These are phyloP conservation scores for Mirza zaza DNA, from an alignment of 2,113 vertebrate species.

Conservation along the genomic window DNA sequence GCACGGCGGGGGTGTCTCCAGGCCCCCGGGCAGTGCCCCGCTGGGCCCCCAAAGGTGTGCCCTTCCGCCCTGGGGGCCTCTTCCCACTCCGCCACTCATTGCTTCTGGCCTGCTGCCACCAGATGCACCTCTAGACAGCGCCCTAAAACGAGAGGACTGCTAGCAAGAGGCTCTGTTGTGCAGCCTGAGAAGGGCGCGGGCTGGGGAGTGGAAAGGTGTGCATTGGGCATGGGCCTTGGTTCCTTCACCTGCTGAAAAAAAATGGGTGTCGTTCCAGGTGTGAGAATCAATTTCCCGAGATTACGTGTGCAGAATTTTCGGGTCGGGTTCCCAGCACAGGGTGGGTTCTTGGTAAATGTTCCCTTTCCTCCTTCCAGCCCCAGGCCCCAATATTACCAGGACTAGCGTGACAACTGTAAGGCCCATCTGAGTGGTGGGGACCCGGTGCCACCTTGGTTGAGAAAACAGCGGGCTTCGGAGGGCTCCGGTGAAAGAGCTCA, in stretches of 20 bases:
- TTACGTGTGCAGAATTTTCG: accelerated
- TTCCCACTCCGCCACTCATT: not conserved
- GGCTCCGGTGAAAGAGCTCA: not conserved
- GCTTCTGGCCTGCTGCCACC: not conserved
- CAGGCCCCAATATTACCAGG: accelerated
- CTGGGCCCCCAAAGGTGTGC: accelerated
- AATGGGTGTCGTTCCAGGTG: accelerated
- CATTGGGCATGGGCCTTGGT: not conserved
- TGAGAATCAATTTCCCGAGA: not conserved
- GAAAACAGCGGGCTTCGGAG: not conserved
- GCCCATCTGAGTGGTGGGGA: not conserved
- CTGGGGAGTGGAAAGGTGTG: accelerated
- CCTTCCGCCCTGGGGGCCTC: not conserved
- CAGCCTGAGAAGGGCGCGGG: not conserved
- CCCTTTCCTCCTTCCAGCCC: not conserved
- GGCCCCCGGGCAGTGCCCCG: not conserved
- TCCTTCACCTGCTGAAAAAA: not conserved
- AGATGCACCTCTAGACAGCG: not conserved
- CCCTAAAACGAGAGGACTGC: not conserved
- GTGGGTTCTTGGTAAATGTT: not conserved
- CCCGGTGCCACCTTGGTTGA: accelerated
- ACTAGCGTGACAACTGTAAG: accelerated
- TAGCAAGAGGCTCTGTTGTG: not conserved
- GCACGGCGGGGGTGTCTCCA: not conserved
- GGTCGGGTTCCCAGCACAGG: not conserved